Conservation (phyloP, 2,113 vertebrate genomes). For the Pionites leucogaster region DNA sequence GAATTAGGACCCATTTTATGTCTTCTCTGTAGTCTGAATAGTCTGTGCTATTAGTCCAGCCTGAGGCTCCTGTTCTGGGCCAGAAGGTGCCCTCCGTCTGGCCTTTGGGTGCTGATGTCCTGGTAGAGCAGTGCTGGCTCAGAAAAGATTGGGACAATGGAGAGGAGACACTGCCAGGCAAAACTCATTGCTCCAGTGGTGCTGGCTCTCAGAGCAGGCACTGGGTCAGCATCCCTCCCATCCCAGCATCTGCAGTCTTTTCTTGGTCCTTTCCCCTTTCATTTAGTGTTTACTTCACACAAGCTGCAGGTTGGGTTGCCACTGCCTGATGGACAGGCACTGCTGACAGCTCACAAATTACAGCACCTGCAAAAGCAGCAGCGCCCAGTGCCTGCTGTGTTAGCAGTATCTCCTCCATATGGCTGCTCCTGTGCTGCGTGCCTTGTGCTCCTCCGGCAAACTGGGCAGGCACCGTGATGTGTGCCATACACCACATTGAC, state of each 20-base stretch:
- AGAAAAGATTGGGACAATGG: neutral
- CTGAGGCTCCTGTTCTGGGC: neutral
- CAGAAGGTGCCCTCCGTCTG: neutral
- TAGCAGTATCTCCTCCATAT: neutral
- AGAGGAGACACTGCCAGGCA: rapidly evolving
- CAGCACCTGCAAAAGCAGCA: neutral
- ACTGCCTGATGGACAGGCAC: neutral
- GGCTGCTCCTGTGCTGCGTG: neutral
- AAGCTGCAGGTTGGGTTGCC: neutral
- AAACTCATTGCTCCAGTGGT: rapidly evolving
- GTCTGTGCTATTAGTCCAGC: neutral
- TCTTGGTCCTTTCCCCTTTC: neutral
- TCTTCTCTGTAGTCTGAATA: neutral
- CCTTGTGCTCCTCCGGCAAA: rapidly evolving
- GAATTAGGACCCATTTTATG: neutral
- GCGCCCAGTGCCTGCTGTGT: rapidly evolving
- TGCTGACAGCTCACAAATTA: neutral
- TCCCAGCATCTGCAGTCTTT: neutral
- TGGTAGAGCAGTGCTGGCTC: neutral
- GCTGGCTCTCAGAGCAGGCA: neutral
- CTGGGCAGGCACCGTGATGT: rapidly evolving
- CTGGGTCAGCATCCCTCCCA: neutral
- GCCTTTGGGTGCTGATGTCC: rapidly evolving
- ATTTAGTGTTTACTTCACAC: neutral
- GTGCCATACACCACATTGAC: neutral